A percentile compares a stretch with the other conserved stretches of the same genome.
Evolutionary conservation across 2,888 invertebrate species (phyloP).

Genomic region (Luperina testacea): DNA sequence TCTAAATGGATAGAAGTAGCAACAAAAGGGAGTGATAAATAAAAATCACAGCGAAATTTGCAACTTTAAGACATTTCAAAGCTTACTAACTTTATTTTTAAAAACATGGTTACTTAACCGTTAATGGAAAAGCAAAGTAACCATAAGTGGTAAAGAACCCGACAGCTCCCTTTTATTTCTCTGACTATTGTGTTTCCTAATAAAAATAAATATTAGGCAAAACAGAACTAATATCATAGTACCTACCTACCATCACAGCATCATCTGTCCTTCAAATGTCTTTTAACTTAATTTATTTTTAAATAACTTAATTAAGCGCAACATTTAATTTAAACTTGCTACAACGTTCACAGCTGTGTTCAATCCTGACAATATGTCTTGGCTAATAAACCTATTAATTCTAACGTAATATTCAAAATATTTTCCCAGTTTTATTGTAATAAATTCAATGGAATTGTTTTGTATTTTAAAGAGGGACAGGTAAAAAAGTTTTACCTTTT

Average conservation of each 20-base stretch:
- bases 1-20: neutral
- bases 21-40: conserved; percentile 27
- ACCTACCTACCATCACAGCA: no score
- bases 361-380: neutral
- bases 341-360: no score
- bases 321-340: neutral
- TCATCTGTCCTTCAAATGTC: neutral
- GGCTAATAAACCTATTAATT: conserved; percentile 14
- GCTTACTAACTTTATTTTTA: conserved; percentile 1
- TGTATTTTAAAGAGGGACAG: conserved; percentile 1
- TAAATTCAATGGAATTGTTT: conserved; percentile 26
- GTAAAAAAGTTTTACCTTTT: no score
- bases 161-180: neutral
- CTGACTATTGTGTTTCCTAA: neutral
- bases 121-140: no score
- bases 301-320: neutral
- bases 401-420: conserved; percentile 25
- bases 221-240: no score
- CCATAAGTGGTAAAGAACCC: neutral
- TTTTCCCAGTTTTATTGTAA: conserved; percentile 9
- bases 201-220: neutral
- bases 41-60: conserved; percentile 9
- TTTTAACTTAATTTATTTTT: neutral
- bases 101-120: neutral
- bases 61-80: conserved; percentile 4